Conservation (phyloP, 2,797 vertebrate genomes). For the Pachyuromys duprasi region DNA sequence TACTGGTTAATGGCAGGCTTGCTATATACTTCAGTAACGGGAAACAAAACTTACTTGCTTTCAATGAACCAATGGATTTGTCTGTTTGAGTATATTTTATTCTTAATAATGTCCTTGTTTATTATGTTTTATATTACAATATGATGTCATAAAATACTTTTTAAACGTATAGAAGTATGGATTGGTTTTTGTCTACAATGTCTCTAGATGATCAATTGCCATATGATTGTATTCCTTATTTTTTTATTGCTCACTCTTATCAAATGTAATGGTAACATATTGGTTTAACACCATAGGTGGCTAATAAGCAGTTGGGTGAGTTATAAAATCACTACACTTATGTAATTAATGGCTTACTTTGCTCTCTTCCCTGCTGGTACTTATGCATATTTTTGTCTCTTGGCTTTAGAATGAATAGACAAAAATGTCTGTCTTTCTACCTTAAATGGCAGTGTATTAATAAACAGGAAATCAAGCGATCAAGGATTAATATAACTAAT, state of each 20-base stretch:
- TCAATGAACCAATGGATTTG: constrained; percentile 24
- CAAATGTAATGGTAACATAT: constrained; percentile 59
- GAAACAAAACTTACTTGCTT: constrained; percentile 8
- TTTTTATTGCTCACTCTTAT: constrained; percentile 53
- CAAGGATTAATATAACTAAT: not conserved
- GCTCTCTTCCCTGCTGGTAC: constrained; percentile 5
- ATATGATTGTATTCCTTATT: constrained; percentile 55
- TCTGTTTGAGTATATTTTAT: constrained; percentile 29
- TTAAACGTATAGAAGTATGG: not conserved
- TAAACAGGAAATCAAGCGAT: not conserved
- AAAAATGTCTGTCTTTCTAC: not conserved
- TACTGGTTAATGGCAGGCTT: not conserved
- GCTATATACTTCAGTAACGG: not conserved
- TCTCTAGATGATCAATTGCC: constrained; percentile 40
- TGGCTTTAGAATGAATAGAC: not conserved
- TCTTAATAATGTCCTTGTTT: constrained; percentile 12
- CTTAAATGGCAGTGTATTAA: constrained; percentile 31
- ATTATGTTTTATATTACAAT: constrained; percentile 51
- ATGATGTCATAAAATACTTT: not conserved
- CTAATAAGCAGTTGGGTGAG: constrained; percentile 34
- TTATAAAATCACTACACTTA: constrained; percentile 17
- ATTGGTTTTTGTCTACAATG: constrained; percentile 58
- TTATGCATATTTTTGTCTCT: constrained; percentile 13
- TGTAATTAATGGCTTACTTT: constrained; percentile 60
- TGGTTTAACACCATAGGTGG: constrained; percentile 59